Evolutionary conservation across 2,888 invertebrate genomes (phyloP).

Genomic region (Lasioglossum malachurum): DNA sequence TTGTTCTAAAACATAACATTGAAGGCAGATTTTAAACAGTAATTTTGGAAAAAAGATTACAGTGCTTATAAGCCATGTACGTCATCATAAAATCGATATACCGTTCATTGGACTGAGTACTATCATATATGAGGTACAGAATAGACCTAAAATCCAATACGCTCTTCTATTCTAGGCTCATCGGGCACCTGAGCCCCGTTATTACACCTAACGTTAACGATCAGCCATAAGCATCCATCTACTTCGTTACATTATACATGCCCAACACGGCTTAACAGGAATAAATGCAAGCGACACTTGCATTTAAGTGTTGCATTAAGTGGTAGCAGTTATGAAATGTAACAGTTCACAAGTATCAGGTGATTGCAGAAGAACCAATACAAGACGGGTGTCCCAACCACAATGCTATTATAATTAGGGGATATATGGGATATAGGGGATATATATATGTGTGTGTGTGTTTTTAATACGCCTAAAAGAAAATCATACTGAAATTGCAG

Average conservation of each 20-base stretch:
- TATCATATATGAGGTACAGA: constrained; percentile 9
- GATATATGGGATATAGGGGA: too few species aligned
- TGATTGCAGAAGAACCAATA: too few species aligned
- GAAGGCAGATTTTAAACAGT: not conserved
- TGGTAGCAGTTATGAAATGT: not conserved
- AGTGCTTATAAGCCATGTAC: not conserved
- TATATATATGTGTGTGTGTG: too few species aligned
- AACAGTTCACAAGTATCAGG: not conserved
- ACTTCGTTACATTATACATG: not conserved
- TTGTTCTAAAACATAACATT: not conserved
- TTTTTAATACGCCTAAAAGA: too few species aligned
- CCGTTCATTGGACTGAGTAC: not conserved
- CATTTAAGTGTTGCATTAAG: not conserved
- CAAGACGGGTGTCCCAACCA: too few species aligned
- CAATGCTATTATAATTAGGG: too few species aligned
- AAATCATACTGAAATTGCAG: too few species aligned
- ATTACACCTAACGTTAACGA: constrained; percentile 7
- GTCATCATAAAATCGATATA: not conserved
- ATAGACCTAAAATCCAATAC: constrained; percentile 8
- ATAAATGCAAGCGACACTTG: not conserved
- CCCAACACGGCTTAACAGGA: not conserved
- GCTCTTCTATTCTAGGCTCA: constrained; percentile 1
- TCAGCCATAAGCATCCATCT: not conserved
- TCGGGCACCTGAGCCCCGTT: constrained; percentile 11
- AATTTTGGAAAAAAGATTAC: not conserved